These are phyloP conservation scores for Melieria omissa DNA, from an alignment of 2,888 invertebrate species.

Conservation along the genomic window DNA sequence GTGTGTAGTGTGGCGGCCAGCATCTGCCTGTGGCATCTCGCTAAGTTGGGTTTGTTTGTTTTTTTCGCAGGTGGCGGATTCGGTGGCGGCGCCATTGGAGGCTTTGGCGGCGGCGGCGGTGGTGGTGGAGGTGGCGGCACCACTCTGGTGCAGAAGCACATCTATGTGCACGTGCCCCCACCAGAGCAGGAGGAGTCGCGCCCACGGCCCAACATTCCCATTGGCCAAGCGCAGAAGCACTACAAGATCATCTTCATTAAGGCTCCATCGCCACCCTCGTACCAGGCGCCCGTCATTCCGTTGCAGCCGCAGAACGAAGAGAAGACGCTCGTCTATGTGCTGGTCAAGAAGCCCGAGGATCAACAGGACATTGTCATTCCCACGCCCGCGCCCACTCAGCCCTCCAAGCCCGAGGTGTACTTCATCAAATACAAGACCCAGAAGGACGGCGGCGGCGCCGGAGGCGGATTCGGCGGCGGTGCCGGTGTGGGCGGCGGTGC, in stretches of 20 bases:
- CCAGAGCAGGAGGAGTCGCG: conserved; percentile 84
- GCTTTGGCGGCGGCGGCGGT: conserved; percentile 52
- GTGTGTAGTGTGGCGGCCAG: neutral
- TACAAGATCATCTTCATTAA: conserved; percentile 95
- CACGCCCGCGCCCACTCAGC: conserved; percentile 81
- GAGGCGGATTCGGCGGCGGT: conserved; percentile 51
- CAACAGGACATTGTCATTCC: conserved; percentile 84
- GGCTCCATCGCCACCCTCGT: conserved; percentile 85
- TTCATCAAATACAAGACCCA: conserved; percentile 74
- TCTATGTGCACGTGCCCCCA: conserved; percentile 90
- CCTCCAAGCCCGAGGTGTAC: conserved; percentile 90
- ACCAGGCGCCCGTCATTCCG: conserved; percentile 84
- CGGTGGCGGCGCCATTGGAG: conserved; percentile 34
- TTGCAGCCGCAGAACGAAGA: conserved; percentile 85
- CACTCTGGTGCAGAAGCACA: conserved; percentile 82
- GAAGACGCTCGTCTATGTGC: conserved; percentile 88
- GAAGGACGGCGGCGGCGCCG: conserved; percentile 58
- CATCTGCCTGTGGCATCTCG: neutral
- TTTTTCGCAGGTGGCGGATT: conserved; percentile 38
- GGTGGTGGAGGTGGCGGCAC: conserved; percentile 64
- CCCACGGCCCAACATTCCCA: conserved; percentile 70
- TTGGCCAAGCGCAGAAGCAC: conserved; percentile 84
- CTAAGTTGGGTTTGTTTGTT: neutral
- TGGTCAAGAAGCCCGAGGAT: conserved; percentile 89
- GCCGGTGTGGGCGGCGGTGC: conserved; percentile 48